Conservation (phyloP, 2,113 vertebrate genomes). For the Raja brachyura region DNA sequence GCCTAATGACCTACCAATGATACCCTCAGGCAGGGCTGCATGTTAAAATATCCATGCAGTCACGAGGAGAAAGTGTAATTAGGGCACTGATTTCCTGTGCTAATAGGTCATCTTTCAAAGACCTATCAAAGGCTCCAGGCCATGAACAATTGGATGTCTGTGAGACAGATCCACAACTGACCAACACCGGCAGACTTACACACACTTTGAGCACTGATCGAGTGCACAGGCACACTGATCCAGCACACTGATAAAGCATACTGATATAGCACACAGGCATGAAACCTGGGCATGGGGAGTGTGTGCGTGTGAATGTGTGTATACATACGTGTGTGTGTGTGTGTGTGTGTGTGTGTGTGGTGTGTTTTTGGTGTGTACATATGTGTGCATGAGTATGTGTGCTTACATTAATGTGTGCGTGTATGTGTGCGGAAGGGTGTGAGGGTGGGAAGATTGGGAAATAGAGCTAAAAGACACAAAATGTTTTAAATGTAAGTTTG, state of each 20-base stretch:
- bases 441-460: background rate
- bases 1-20: background rate
- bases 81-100: background rate
- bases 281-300: background rate
- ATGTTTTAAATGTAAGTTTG: background rate
- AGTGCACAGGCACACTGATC: background rate
- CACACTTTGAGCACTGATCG: background rate
- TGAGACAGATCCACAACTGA: background rate
- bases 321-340: no score
- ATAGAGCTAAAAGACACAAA: background rate
- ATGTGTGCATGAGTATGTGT: no score
- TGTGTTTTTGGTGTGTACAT: background rate
- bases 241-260: no score
- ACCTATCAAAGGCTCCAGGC: background rate
- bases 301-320: background rate
- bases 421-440: background rate
- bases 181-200: background rate
- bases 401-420: no score
- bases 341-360: background rate
- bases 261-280: no score
- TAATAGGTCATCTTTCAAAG: background rate
- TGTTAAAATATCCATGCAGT: background rate
- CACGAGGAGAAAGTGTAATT: background rate
- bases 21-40: background rate
- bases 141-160: background rate